phyloP scores from a whole-genome alignment of 2,797 vertebrate genomes.

The Halcyon smyrnensis region DNA sequence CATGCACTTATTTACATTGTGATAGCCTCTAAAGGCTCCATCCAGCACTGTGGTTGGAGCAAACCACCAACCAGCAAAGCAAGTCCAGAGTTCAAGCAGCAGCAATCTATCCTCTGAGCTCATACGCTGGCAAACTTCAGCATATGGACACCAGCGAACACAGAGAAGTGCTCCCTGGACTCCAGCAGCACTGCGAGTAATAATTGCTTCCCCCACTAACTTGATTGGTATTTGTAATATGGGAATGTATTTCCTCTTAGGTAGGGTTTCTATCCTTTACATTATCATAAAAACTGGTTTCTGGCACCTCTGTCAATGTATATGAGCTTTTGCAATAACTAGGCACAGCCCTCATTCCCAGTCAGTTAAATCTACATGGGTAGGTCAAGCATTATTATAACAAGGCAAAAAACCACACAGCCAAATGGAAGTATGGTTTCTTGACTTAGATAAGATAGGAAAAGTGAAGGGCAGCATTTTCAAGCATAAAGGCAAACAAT shows the following conservation, averaged over 20 bases:
- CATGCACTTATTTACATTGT: conserved; percentile 53
- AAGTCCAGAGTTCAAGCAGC: conserved; percentile 4
- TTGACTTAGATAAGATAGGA: not conserved
- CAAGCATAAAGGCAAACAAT: not conserved
- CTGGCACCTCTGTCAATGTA: not conserved
- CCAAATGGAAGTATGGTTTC: not conserved
- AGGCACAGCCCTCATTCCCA: not conserved
- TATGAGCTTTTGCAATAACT: not conserved
- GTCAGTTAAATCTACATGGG: not conserved
- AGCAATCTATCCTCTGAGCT: not conserved
- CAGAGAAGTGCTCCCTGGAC: not conserved
- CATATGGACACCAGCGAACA: not conserved
- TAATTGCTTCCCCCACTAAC: not conserved
- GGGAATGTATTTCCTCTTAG: not conserved
- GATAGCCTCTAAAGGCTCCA: conserved; percentile 34
- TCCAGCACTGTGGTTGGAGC: not conserved
- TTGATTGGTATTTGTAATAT: not conserved
- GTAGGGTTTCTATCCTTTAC: not conserved
- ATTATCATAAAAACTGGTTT: not conserved
- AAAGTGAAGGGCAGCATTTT: not conserved
- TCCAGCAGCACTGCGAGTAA: not conserved
- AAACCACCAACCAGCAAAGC: not conserved
- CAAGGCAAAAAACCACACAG: not conserved
- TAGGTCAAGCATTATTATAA: not conserved
- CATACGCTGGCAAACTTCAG: not conserved